Evolutionary conservation across 1,140 invertebrate genomes (phyloP).

Genomic region (Microvelia longipes): DNA sequence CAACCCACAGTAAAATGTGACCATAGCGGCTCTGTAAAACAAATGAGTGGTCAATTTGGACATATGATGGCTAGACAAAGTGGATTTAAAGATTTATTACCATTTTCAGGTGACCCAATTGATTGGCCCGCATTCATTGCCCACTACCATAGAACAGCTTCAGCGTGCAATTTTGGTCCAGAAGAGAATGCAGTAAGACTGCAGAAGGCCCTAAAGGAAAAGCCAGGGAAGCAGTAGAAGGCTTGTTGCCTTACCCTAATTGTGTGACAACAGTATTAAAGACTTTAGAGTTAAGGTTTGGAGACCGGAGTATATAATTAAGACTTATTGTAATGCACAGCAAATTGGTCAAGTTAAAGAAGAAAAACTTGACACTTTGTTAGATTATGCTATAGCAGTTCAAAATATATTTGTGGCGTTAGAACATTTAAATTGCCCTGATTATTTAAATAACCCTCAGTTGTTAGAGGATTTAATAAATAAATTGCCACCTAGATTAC

Average conservation of each 20-base stretch:
- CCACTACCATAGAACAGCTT: neutral
- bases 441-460: neutral
- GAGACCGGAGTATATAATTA: neutral
- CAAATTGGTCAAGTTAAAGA: neutral
- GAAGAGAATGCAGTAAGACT: neutral
- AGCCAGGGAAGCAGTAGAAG: neutral
- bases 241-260: neutral
- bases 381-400: neutral
- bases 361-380: neutral
- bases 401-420: neutral
- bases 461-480: neutral
- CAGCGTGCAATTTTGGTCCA: neutral
- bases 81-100: too few species aligned
- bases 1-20: too few species aligned
- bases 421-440: neutral
- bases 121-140: too few species aligned
- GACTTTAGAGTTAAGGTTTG: neutral
- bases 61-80: too few species aligned
- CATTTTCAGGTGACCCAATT: too few species aligned
- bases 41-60: too few species aligned
- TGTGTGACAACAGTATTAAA: neutral
- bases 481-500: neutral
- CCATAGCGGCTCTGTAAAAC: too few species aligned
- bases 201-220: neutral
- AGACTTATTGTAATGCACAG: neutral